Evolutionary conservation across 2,797 vertebrate species (phyloP).

Genomic region (Alca torda): DNA sequence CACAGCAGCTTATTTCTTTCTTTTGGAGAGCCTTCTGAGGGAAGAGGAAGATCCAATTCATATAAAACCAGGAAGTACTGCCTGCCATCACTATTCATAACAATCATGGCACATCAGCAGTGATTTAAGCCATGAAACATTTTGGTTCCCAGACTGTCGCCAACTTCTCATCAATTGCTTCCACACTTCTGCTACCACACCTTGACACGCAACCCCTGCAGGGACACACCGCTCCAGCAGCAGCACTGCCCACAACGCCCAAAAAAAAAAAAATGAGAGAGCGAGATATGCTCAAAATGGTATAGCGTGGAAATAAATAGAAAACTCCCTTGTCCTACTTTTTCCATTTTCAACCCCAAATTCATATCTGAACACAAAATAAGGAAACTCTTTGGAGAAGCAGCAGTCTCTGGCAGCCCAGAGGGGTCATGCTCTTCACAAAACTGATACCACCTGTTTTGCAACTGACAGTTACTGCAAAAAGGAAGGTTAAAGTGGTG

Average conservation of each 20-base stretch:
- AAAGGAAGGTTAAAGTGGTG: neutral
- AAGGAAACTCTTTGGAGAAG: neutral
- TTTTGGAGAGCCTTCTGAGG: neutral
- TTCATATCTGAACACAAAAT: neutral
- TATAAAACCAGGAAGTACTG: neutral
- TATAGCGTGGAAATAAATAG: rapidly evolving
- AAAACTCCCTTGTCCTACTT: neutral
- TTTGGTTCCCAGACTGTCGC: neutral
- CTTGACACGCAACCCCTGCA: neutral
- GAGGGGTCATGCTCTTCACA: neutral
- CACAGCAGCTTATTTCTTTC: neutral
- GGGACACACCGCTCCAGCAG: neutral
- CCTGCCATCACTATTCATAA: neutral
- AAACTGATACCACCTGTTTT: neutral
- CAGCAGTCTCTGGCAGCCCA: neutral
- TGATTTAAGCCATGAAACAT: neutral
- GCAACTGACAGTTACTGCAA: neutral
- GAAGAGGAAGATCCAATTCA: neutral
- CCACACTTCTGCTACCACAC: neutral
- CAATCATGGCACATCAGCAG: neutral
- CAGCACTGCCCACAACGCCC: neutral
- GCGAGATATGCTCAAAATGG: neutral
- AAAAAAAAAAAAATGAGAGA: no score
- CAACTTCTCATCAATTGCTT: neutral
- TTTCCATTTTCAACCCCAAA: neutral